Conservation (phyloP, 2,797 vertebrate genomes). For the Thaleichthys pacificus region DNA sequence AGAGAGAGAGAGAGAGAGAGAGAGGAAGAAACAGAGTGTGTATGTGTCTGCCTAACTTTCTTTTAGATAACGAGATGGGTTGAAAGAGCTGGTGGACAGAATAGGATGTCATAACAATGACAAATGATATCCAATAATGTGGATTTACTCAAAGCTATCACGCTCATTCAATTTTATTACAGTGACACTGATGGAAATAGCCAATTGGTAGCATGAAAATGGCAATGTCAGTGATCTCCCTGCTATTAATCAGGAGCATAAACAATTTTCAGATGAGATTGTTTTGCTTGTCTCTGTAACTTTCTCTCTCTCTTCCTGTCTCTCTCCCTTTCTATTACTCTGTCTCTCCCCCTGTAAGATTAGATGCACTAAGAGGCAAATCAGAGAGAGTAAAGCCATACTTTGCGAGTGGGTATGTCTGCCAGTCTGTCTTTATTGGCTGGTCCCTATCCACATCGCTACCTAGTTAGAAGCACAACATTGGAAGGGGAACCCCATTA, state of each 20-base stretch:
- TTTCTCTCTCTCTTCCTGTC: neutral
- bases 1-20: neutral
- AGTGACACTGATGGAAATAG: slow-evolving; percentile 47
- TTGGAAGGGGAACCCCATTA: neutral
- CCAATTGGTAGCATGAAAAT: slow-evolving; percentile 33
- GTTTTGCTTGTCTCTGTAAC: slow-evolving; percentile 10
- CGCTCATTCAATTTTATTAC: slow-evolving; percentile 40
- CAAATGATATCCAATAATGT: slow-evolving; percentile 38
- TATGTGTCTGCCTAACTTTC: neutral
- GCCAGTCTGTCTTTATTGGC: neutral
- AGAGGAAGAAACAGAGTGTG: no score
- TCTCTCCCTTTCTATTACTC: neutral
- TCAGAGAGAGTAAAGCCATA: neutral
- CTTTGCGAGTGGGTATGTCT: neutral
- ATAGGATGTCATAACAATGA: slow-evolving; percentile 33
- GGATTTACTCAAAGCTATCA: slow-evolving; percentile 49
- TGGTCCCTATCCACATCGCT: neutral
- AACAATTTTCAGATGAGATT: slow-evolving; percentile 22
- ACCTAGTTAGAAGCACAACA: neutral
- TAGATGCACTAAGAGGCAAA: neutral
- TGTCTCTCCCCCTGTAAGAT: neutral
- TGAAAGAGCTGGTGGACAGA: slow-evolving; percentile 9
- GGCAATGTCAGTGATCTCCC: slow-evolving; percentile 35
- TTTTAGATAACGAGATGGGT: slow-evolving; percentile 11
- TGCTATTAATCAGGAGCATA: slow-evolving; percentile 25